Evolutionary conservation across 2,888 invertebrate genomes (phyloP).

Genomic region (Malthinus flaveolus): DNA sequence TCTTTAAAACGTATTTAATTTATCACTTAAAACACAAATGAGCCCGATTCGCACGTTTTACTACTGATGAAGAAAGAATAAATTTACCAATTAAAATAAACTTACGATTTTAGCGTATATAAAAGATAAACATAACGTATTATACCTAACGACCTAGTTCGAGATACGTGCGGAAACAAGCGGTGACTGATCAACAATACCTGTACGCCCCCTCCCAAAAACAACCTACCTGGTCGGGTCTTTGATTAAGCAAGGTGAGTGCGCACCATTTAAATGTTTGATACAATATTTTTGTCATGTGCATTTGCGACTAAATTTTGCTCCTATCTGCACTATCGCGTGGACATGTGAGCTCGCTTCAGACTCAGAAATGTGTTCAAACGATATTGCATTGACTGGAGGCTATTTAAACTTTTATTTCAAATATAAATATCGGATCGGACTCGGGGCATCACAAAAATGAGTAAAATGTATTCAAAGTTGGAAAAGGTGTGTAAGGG

Average conservation of each 20-base stretch:
- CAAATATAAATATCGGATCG: too few species aligned
- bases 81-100: slow-evolving; percentile 18
- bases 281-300: slow-evolving; percentile 1
- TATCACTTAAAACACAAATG: background rate
- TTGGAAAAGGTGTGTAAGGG: too few species aligned
- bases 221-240: slow-evolving; percentile 32
- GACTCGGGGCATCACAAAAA: too few species aligned
- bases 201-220: slow-evolving; percentile 29
- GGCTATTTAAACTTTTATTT: too few species aligned
- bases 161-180: slow-evolving; percentile 28
- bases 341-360: too few species aligned
- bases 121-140: slow-evolving; percentile 22
- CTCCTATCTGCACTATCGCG: too few species aligned
- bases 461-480: too few species aligned
- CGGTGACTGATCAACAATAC: slow-evolving; percentile 33
- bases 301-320: too few species aligned
- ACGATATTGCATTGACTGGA: too few species aligned
- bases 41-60: slow-evolving; percentile 11
- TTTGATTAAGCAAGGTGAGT: slow-evolving; percentile 35
- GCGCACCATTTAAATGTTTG: slow-evolving; percentile 29
- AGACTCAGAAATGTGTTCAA: too few species aligned
- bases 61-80: slow-evolving; percentile 6
- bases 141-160: slow-evolving; percentile 26
- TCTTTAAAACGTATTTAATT: background rate
- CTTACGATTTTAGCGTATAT: slow-evolving; percentile 10